Evolutionary conservation across 2,797 vertebrate species (phyloP).

Genomic region (Chiroxiphia lanceolata): DNA sequence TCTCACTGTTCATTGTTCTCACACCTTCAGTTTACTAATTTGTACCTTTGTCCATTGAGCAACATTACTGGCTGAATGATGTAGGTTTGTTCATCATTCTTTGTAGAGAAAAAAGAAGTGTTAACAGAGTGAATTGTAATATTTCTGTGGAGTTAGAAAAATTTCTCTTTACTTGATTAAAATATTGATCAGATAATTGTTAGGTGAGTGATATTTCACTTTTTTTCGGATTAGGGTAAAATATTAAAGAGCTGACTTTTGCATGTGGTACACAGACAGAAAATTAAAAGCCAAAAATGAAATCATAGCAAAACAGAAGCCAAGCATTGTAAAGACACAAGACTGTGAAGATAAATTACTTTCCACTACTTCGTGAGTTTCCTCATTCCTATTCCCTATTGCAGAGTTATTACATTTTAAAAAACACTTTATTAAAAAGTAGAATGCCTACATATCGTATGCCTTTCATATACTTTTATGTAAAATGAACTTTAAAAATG

Average conservation of each 20-base stretch:
- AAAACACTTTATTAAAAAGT: neutral
- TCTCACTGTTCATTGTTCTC: neutral
- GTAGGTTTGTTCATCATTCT: neutral
- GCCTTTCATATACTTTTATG: neutral
- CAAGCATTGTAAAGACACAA: neutral
- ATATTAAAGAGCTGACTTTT: neutral
- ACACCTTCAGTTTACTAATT: neutral
- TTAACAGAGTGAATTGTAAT: neutral
- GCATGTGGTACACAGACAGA: neutral
- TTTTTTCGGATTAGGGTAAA: neutral
- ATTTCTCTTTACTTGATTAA: neutral
- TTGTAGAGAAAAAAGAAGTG: neutral
- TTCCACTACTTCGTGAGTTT: neutral
- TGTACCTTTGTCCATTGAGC: neutral
- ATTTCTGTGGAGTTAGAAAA: neutral
- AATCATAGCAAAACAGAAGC: neutral
- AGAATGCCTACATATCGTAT: neutral
- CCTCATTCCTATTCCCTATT: neutral
- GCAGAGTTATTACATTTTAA: neutral
- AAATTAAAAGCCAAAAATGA: neutral
- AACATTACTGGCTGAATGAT: neutral
- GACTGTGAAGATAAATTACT: neutral
- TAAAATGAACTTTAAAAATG: neutral
- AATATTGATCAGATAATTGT: neutral
- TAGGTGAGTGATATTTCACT: neutral